Base-by-base conservation (phyloP, 2,888 invertebrate genomes). In the Xestobium rufovillosum region DNA sequence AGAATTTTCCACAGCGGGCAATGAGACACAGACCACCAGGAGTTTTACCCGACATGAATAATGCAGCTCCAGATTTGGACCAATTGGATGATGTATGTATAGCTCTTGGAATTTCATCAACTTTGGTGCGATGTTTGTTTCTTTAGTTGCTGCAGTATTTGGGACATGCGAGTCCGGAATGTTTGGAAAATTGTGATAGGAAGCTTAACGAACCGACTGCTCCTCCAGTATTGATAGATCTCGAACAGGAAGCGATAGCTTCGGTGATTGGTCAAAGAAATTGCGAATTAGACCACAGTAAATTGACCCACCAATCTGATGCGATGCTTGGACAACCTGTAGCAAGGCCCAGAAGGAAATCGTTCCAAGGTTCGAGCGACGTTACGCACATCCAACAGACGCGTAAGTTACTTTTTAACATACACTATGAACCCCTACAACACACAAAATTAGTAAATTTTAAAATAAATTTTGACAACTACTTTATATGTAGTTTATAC, bases 91-190 rank as follows among this genome's bases (percentile, higher is more conserved):
- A 92, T 69, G 90, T 91, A 71, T 70, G 77, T 67, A 36, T 17
- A 14, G 32, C 19, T 31, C 29, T 25, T n/a, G 14, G 33, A 12
- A 4, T 12, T 29, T 14, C 30, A n/a, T 37, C 10, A 31, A 37
- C 12, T 19, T 9, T 17, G 11, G 9, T n/a, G 16, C 12, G 1
- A 14, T 3, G 31, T 31, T 9, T 31, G 14, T 12, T n/a, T n/a
- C n/a, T n/a, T n/a, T n/a, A 90, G 90, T 71, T 92, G 41, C 69
- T 95, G 39, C 83, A 86, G 51, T 94, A 92, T 67, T 82, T 96
- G 55, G 91, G 91, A 0, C 79, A 86, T 63, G 88, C 90, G 2
- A 94, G 92, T 52, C 86, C 94, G 0, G 95, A 96, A 63, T 88
- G 90, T 58, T 67, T 82, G 29, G 72, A 78, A 39, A 69, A 68